These are phyloP conservation scores for Tanypteryx hageni DNA, from an alignment of 2,888 invertebrate genomes.

Conservation along the genomic window DNA sequence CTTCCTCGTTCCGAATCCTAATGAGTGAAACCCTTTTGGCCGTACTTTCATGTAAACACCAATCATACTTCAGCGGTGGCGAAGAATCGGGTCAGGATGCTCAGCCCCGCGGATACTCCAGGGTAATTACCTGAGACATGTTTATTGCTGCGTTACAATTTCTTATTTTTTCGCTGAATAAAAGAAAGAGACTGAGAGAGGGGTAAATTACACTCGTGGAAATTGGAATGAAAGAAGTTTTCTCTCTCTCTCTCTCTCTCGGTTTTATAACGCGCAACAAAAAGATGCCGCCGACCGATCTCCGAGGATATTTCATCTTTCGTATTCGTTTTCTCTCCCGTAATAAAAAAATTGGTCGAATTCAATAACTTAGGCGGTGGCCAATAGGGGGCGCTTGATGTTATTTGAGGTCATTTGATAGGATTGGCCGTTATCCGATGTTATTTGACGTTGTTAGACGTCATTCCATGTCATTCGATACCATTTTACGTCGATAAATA, in stretches of 20 bases:
- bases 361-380: conserved; percentile 20
- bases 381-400: background rate
- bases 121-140: background rate
- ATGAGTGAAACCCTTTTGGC: background rate
- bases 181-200: no score
- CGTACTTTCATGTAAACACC: background rate
- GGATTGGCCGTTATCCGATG: background rate
- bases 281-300: background rate
- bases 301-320: background rate
- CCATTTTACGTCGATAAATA: background rate
- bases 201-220: background rate
- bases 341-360: background rate
- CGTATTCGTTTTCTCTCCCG: background rate
- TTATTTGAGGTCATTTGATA: background rate
- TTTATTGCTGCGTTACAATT: background rate
- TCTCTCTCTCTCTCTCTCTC: background rate
- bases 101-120: background rate
- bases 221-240: background rate
- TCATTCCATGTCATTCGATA: background rate
- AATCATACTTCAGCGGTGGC: background rate
- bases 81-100: background rate
- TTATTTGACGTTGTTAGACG: conserved; percentile 1
- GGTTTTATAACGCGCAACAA: no score
- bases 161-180: no score
- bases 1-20: background rate